These are phyloP conservation scores for Pelecanus crispus DNA, from an alignment of 2,113 vertebrate genomes.

Conservation along the genomic window DNA sequence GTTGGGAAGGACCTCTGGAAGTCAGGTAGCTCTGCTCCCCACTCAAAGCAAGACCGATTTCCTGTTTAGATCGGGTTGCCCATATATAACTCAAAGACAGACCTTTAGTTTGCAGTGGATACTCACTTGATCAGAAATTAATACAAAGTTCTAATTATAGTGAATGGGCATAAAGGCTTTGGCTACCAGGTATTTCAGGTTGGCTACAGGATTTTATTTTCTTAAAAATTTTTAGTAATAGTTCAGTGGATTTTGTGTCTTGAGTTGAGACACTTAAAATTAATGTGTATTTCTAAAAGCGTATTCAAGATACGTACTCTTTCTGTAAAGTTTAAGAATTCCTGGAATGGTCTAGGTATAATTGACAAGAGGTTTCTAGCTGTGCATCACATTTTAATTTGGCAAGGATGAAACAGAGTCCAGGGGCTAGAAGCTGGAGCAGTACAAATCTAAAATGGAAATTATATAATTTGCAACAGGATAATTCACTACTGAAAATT, in stretches of 20 bases:
- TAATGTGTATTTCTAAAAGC: background rate
- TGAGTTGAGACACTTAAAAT: background rate
- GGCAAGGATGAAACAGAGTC: background rate
- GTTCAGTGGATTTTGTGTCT: background rate
- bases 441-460: background rate
- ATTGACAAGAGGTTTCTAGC: background rate
- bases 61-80: background rate
- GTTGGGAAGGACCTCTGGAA: background rate
- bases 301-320: background rate
- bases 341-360: background rate
- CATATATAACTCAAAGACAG: background rate
- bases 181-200: background rate
- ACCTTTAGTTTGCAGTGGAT: background rate
- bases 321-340: background rate
- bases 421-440: background rate
- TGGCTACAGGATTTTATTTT: background rate
- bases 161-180: background rate
- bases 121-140: background rate
- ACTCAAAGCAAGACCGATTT: background rate
- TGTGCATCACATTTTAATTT: background rate
- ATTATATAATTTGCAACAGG: accelerated
- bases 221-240: background rate
- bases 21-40: background rate
- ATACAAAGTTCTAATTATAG: background rate
- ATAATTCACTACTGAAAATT: background rate